These are phyloP conservation scores for Leuciscus idus DNA, from an alignment of 2,113 vertebrate genomes.

Conservation along the genomic window DNA sequence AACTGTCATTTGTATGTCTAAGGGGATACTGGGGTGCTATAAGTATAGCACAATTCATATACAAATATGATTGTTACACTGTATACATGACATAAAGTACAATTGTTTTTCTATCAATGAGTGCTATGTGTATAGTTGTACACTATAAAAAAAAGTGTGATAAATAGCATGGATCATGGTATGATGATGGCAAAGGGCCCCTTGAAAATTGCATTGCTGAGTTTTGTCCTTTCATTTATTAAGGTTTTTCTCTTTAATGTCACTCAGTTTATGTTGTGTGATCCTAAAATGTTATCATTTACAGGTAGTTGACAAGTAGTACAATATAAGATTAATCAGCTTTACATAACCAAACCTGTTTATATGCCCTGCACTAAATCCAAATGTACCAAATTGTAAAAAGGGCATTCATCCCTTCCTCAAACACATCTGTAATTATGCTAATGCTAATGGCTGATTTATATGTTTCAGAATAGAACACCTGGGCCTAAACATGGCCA, in stretches of 20 bases:
- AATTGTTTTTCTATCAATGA: no score
- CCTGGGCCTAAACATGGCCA: slow-evolving; percentile 91
- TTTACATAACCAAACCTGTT: slow-evolving; percentile 21
- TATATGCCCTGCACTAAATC: not conserved
- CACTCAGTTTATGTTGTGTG: not conserved
- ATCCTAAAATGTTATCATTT: not conserved
- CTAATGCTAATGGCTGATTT: slow-evolving; percentile 55
- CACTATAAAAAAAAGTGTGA: no score
- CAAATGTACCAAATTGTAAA: not conserved
- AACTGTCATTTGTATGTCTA: no score
- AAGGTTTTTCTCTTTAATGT: not conserved
- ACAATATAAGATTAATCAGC: not conserved
- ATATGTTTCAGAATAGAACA: slow-evolving; percentile 90
- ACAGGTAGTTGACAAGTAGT: not conserved
- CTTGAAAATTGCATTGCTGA: not conserved
- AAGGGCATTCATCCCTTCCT: not conserved
- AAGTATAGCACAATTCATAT: no score
- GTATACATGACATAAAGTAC: no score
- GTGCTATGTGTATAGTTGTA: no score
- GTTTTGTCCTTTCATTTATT: not conserved
- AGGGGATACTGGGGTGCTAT: no score
- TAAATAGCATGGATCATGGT: no score
- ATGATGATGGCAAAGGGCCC: no score
- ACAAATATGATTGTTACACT: no score
- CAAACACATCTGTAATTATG: slow-evolving; percentile 2